Evolutionary conservation across 2,797 vertebrate genomes (phyloP).

Genomic region (Syndactyla subalaris): DNA sequence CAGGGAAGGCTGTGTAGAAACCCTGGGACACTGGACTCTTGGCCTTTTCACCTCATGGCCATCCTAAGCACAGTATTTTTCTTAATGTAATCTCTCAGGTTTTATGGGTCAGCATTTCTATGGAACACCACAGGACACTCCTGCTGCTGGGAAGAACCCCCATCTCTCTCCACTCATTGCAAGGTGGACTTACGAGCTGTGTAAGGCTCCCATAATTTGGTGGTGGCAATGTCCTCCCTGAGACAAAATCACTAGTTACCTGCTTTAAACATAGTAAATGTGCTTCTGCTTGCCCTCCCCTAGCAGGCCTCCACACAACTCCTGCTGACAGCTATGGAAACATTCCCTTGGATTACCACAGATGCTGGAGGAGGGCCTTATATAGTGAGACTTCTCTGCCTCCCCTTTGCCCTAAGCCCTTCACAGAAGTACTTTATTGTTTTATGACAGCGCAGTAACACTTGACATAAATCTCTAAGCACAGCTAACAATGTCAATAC

Average conservation of each 20-base stretch:
- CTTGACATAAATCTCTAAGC: slow-evolving; percentile 41
- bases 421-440: slow-evolving; percentile 54
- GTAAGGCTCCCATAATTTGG: not conserved
- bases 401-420: slow-evolving; percentile 36
- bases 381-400: slow-evolving; percentile 11
- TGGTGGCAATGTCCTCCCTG: not conserved
- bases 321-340: not conserved
- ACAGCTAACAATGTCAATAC: slow-evolving; percentile 15
- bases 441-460: slow-evolving; percentile 42
- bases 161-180: not conserved
- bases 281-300: not conserved
- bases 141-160: not conserved
- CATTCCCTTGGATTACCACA: not conserved
- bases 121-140: not conserved
- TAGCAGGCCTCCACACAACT: not conserved
- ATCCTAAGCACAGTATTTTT: not conserved
- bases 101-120: not conserved
- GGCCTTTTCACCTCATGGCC: not conserved
- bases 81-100: not conserved
- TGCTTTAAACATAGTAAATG: not conserved
- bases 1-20: not conserved
- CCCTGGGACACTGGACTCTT: not conserved
- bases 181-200: not conserved
- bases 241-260: not conserved
- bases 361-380: slow-evolving; percentile 25